Evolutionary conservation across 2,113 vertebrate species (phyloP), one percentile per base, ranked within the genome.

Genomic region (Xenus cinereus): DNA sequence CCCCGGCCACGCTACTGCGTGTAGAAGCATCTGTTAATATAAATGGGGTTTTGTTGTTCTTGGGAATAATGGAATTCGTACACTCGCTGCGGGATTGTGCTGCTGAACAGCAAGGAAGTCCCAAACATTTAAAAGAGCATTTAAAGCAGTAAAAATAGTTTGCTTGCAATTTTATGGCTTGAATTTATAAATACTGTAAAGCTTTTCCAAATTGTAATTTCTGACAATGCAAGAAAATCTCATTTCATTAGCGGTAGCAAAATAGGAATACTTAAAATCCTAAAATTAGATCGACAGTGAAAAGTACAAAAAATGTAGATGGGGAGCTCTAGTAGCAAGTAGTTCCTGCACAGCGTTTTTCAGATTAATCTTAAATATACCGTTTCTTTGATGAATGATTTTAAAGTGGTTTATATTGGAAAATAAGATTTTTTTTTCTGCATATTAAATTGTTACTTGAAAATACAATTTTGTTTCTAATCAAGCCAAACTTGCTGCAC

Each of bases 371-470:
- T 94, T 22, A 76, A 92, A 94, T 46, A 30, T 17, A 90, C 53
- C 8, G 4, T 84, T 96, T 88, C 5, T 90, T 90, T 84, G 35
- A 37, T 67, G 71, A 76, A 83, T 71, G 67, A 64, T 94, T 97
- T 75, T 35, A 21, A 95, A 82, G 59, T 17, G 71, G 76, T 96
- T 94, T 84, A 56, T 68, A 33, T 37, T 92, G 84, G 43, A 95
- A 97, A 96, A 73, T 18, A 77, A 74, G 17, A 50, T 92, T 46
- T 46, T 46, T 46, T 96, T 93, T 95, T 66, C 50, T 63, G 41
- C 75, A 43, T 59, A n/a, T 78, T 60, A 15, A 89, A 69, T 69
- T 91, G 13, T 51, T 57, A 19, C 22, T 39, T 67, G 35, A 86
- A 79, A 82, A 83, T 53, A 33, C 0, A 0, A 6, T 16, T 45